Conservation (phyloP, 1,140 invertebrate species). For the Mesaphorura yosii region DNA sequence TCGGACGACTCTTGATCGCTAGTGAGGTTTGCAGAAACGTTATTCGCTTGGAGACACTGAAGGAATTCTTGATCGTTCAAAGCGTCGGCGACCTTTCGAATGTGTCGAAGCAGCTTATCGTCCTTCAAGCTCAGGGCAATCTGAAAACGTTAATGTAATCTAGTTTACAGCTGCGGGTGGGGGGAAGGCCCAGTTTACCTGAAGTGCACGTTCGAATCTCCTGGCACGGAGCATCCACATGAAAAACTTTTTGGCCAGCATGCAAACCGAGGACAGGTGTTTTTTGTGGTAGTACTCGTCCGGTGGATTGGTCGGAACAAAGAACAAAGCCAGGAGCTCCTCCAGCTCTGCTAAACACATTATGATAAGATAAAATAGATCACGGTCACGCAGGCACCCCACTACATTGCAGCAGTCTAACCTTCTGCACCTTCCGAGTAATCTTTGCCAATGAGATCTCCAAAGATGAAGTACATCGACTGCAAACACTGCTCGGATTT, state of each 20-base stretch:
- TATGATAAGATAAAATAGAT: neutral
- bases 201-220: conserved; percentile 18
- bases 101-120: too few relatives aligned
- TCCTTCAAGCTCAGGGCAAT: too few relatives aligned
- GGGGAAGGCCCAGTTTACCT: too few relatives aligned
- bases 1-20: too few relatives aligned
- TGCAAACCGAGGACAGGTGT: conserved; percentile 20
- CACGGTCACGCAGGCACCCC: neutral
- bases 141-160: too few relatives aligned
- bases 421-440: conserved; percentile 21
- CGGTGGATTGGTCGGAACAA: conserved; percentile 14
- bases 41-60: too few relatives aligned
- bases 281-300: conserved; percentile 14
- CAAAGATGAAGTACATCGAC: conserved; percentile 19
- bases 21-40: too few relatives aligned
- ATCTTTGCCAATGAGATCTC: conserved; percentile 5
- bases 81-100: too few relatives aligned
- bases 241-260: conserved; percentile 23
- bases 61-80: too few relatives aligned
- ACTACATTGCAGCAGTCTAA: conserved; percentile 4
- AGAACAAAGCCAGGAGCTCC: conserved; percentile 20
- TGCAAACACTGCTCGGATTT: conserved; percentile 17
- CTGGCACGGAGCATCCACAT: conserved; percentile 17
- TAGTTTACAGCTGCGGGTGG: too few relatives aligned
- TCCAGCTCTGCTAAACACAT: conserved; percentile 19